A percentile compares a stretch with the other conserved stretches of the same genome.
Conservation (phyloP, 2,888 invertebrate species). For the Brenthis daphne region DNA sequence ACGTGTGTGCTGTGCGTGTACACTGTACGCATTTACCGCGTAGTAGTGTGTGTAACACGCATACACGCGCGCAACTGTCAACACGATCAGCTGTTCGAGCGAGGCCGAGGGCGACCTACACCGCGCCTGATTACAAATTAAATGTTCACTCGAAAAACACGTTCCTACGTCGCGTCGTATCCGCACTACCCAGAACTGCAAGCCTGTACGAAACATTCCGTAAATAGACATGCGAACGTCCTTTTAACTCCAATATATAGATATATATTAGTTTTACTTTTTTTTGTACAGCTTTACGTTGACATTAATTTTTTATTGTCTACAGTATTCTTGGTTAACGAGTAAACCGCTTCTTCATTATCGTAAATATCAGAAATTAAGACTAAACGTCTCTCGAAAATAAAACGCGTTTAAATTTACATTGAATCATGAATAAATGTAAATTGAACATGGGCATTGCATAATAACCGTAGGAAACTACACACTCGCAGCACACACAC, state of each 20-base stretch:
- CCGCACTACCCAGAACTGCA: neutral
- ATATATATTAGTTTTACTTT: neutral
- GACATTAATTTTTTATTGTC: too few relatives aligned
- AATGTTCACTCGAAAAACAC: constrained; percentile 5
- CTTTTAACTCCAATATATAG: neutral
- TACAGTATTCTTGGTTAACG: too few relatives aligned
- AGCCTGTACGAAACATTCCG: neutral
- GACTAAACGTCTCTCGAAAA: too few relatives aligned
- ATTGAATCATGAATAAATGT: too few relatives aligned
- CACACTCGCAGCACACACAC: too few relatives aligned
- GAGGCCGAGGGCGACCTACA: neutral
- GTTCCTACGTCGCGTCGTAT: neutral
- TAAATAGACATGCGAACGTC: neutral
- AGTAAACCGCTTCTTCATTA: too few relatives aligned
- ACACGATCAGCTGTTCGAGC: constrained; percentile 23
- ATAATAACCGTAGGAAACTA: too few relatives aligned
- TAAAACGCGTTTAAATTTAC: too few relatives aligned
- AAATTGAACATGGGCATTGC: too few relatives aligned
- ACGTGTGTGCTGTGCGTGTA: neutral
- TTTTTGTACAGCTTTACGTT: too few relatives aligned
- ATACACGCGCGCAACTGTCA: neutral
- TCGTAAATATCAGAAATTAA: too few relatives aligned
- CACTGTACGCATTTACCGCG: neutral
- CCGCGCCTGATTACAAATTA: constrained; percentile 17
- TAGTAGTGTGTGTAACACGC: neutral